Evolutionary conservation across 37 sponge, comb jelly and placozoan genomes (phyloP), one percentile per base, ranked within the genome.

Genomic region (Chondrilla cf. caribensis): DNA sequence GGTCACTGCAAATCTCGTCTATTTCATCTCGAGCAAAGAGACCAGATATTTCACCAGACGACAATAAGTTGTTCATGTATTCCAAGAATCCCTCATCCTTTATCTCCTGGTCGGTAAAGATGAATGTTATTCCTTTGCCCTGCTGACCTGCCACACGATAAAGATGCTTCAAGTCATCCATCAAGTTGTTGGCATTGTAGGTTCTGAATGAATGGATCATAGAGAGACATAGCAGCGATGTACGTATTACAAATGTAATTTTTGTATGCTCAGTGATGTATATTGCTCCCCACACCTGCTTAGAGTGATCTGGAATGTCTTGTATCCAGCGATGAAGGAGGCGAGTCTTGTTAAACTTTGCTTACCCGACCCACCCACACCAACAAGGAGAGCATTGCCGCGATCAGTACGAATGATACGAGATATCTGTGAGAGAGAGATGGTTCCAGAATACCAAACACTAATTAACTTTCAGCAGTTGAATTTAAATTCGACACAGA

Each of bases 51-150:
- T 99, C 99, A 67, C 99, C 99, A n/a, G 99, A 99, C 22, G 99
- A 92, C 65, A 99, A 89, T 38, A 99, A 91, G 80, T 99, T 99
- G 88, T 99, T 99, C 81, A 99, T 90, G 79, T 96, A 99, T 84
- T 99, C 99, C 38, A 99, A 88, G 90, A 99, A 99, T 8, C 90
- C 92, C 72, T 99, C 99, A 64, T 99, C 97, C 77, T 99, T 99
- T 84, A 99, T 99, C 86, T 99, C 99, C 37, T 99, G 89, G 62
- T 99, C 99, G 0, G 99, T 99, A 80, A 99, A 99, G 81, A 99
- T 89, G 83, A 99, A 99, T 2, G 97, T 90, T 21, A 96, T 88
- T 38, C 97, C 97, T 79, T 96, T 90, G 0, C 99, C 99, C 76
- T 94, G 87, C 57, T 85, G 83, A 11, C 99, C 99, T 17, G 97